phyloP scores from a whole-genome alignment of 2,888 invertebrate species.

The Meta bourneti region DNA sequence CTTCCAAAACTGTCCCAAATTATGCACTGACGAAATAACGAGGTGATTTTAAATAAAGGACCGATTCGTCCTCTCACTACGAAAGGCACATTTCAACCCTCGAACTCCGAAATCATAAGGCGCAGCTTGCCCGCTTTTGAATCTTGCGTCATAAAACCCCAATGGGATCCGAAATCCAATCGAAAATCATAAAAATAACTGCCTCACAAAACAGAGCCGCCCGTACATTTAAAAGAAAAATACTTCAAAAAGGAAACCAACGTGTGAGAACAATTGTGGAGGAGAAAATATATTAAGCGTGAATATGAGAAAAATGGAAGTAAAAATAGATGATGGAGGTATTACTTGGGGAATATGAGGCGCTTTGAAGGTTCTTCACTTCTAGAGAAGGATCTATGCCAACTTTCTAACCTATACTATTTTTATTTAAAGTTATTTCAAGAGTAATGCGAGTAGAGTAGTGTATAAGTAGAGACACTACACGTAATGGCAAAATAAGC shows the following conservation, averaged over 20 bases:
- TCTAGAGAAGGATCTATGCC: background rate
- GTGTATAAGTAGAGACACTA: too few relatives aligned
- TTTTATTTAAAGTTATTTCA: too few relatives aligned
- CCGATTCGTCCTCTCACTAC: background rate
- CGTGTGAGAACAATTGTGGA: background rate
- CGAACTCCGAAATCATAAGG: background rate
- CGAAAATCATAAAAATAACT: too few relatives aligned
- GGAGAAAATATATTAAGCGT: background rate
- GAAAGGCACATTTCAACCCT: background rate
- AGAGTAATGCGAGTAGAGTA: too few relatives aligned
- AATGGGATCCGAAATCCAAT: too few relatives aligned
- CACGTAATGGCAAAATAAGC: too few relatives aligned
- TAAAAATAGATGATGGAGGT: conserved; percentile 55
- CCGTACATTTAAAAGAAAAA: background rate
- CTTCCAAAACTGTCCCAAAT: background rate
- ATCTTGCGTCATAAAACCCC: too few relatives aligned
- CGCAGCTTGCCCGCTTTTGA: too few relatives aligned
- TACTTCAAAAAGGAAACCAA: background rate
- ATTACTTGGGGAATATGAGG: conserved; percentile 40
- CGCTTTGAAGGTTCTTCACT: conserved; percentile 36
- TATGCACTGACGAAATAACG: background rate
- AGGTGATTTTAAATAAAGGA: background rate
- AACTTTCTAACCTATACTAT: too few relatives aligned
- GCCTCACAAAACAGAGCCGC: background rate
- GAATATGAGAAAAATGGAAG: conserved; percentile 19